Conservation (phyloP, 2,113 vertebrate species). For the Hypocryptadius cinnamomeus region DNA sequence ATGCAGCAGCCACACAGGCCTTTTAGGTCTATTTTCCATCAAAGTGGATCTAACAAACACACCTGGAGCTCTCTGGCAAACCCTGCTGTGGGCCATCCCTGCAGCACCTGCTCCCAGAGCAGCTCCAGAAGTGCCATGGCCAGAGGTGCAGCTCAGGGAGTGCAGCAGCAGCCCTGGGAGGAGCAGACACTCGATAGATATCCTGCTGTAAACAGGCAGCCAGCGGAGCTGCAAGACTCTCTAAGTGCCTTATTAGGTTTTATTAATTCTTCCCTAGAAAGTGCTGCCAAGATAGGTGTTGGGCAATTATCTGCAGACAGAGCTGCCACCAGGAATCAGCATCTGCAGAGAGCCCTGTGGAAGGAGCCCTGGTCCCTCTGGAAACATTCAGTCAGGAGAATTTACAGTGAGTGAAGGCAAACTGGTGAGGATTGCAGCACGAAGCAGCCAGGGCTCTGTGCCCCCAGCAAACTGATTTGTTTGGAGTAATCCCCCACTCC, state of each 20-base stretch:
- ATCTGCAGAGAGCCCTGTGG: not conserved
- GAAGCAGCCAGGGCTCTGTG: not conserved
- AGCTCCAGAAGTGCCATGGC: fast-evolving
- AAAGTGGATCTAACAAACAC: not conserved
- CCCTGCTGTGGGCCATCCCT: not conserved
- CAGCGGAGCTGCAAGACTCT: not conserved
- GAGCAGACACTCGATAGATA: not conserved
- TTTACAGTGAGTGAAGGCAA: not conserved
- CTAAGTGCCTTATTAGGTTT: not conserved
- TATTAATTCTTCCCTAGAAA: not conserved
- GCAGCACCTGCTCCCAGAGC: fast-evolving
- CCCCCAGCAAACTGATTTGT: not conserved
- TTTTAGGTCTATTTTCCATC: not conserved
- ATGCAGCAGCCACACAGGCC: not conserved
- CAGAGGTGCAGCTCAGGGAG: not conserved
- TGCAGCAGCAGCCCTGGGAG: not conserved
- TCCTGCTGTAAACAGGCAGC: not conserved
- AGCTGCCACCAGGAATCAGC: not conserved
- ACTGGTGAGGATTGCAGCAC: not conserved
- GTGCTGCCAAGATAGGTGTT: not conserved
- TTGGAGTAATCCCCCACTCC: not conserved
- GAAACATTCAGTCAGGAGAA: not conserved
- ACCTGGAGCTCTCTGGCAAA: not conserved
- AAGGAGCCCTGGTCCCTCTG: not conserved
- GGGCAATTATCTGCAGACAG: not conserved